These are phyloP conservation scores for Pseudotriccus pelzelni DNA, from an alignment of 2,797 vertebrate genomes.

Conservation along the genomic window DNA sequence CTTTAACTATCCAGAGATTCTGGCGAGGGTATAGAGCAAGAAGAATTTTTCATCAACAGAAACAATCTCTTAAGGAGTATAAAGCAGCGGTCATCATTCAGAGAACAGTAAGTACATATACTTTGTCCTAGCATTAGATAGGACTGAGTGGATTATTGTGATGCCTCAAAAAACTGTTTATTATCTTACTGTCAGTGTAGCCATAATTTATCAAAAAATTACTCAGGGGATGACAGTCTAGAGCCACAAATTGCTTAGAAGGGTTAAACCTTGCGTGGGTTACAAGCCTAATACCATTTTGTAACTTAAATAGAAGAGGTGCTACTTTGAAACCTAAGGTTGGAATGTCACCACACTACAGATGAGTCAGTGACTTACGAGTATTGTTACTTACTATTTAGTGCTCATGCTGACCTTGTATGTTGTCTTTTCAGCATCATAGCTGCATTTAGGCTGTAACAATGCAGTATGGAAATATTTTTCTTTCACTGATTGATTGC, in stretches of 20 bases:
- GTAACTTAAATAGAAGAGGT: not conserved
- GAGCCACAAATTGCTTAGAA: not conserved
- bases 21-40: conserved; percentile 88
- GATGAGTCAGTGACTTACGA: not conserved
- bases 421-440: not conserved
- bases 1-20: conserved; percentile 87
- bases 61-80: conserved; percentile 66
- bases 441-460: not conserved
- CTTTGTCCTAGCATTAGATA: not conserved
- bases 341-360: not conserved
- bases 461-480: not conserved
- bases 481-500: not conserved
- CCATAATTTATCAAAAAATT: not conserved
- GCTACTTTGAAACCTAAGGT: not conserved
- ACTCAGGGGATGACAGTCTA: not conserved
- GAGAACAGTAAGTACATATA: conserved; percentile 78
- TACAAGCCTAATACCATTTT: not conserved
- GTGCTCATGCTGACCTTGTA: not conserved
- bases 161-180: not conserved
- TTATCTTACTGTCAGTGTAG: not conserved
- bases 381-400: not conserved
- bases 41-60: conserved; percentile 76
- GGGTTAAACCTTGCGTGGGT: not conserved
- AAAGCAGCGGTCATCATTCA: conserved; percentile 83
- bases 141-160: not conserved